phyloP scores from a whole-genome alignment of 2,888 invertebrate genomes.

The Micropterix aruncella region DNA sequence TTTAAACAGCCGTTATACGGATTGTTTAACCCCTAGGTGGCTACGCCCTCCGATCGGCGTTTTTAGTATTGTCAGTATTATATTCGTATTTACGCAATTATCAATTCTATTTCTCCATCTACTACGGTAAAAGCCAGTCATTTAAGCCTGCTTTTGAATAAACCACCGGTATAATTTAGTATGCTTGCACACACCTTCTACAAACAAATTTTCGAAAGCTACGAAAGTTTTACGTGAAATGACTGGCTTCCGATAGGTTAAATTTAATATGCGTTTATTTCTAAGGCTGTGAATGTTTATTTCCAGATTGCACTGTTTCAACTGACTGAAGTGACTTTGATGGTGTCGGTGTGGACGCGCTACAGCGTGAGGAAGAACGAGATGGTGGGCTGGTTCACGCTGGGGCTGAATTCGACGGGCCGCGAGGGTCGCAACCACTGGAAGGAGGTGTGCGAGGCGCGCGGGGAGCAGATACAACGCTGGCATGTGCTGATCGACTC shows the following conservation, averaged over 20 bases:
- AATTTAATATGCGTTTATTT: background rate
- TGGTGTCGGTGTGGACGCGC: slow-evolving; percentile 88
- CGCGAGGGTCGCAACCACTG: slow-evolving; percentile 87
- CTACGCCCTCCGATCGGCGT: too few species aligned
- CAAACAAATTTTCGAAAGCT: too few species aligned
- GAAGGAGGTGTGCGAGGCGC: slow-evolving; percentile 82
- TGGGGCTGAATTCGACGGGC: slow-evolving; percentile 84
- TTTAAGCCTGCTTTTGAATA: too few species aligned
- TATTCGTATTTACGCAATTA: too few species aligned
- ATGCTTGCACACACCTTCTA: too few species aligned
- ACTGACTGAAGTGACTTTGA: slow-evolving; percentile 85
- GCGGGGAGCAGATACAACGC: slow-evolving; percentile 80
- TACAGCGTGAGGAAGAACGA: slow-evolving; percentile 89
- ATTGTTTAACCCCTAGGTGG: too few species aligned
- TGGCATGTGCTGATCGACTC: slow-evolving; percentile 86
- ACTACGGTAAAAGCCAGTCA: too few species aligned
- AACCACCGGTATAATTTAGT: too few species aligned
- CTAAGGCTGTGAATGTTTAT: slow-evolving; percentile 1
- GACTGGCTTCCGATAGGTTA: background rate
- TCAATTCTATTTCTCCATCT: too few species aligned
- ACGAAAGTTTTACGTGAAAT: too few species aligned
- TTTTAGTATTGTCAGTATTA: too few species aligned
- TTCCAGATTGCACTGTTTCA: slow-evolving; percentile 84
- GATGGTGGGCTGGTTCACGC: slow-evolving; percentile 94
- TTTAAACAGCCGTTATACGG: too few species aligned